Evolutionary conservation across 2,888 invertebrate genomes (phyloP), one percentile per base, ranked within the genome.

Genomic region (Torymus texanus): DNA sequence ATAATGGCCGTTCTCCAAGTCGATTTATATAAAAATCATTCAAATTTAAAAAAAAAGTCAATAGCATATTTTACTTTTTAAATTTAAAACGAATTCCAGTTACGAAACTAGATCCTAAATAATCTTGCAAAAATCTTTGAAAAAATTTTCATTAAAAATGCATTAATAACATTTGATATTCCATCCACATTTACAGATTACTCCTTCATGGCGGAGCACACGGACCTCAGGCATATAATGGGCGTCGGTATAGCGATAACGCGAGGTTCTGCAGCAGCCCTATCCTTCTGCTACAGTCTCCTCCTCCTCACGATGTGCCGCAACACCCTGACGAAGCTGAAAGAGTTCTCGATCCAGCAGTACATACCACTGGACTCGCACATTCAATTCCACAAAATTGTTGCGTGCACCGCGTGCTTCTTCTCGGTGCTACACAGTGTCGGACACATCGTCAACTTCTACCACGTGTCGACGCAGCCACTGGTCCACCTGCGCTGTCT

Each of bases 361-460:
- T 98, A 97, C 90, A 96, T 97, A 77, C 98, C 98, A 0, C 90
- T 98, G 24, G 98, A 98, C 89, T 96, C 98, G 0, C 97, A 98
- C 87, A 97, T 98, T 75, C 97, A 97, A 87, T 98, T 98, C 90
- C 98, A 98, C 90, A 98, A 98, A 91, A 97, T 98, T 75, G 97
- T 97, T 0, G 98, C 98, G 0, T 96, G 97, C 85, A 98, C 98
- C 0, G 98, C 97, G 0, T 91, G 97, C 0, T 97, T 98, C 91
- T 98, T 98, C 91, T 97, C 97, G 0, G 91, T 98, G 0, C 92
- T 98, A 0, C 98, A 98, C 88, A 96, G 97, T 0, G 95, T 97
- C 2, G 98, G 98, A 0, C 98, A 98, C 87, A 95, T 98, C 88
- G 97, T 98, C 53, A 98, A 98, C 91, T 98, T 98, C 91, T 98